Percentiles rank a stretch among this genome's conserved stretches.
These are phyloP conservation scores for Grapholita molesta DNA, from an alignment of 1,140 invertebrate genomes.

Conservation along the genomic window DNA sequence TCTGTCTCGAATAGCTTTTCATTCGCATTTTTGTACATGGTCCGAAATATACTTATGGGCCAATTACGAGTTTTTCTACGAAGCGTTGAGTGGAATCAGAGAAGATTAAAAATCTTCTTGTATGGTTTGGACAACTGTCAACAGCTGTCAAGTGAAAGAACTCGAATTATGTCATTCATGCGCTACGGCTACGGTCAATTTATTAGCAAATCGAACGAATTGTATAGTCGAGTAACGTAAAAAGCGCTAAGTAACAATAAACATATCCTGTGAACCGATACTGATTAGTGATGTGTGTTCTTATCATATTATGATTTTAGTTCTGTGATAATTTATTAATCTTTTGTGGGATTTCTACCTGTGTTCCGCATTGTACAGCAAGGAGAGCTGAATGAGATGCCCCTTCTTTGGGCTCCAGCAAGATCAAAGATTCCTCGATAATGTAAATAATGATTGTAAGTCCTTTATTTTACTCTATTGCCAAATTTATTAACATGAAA, in stretches of 20 bases:
- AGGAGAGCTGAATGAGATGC: constrained; percentile 22
- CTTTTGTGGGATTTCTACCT: not conserved
- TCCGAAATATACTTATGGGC: not conserved
- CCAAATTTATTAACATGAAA: not conserved
- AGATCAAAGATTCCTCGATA: constrained; percentile 51
- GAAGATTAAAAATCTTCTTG: not conserved
- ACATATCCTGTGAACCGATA: not conserved
- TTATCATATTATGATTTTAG: constrained; percentile 9
- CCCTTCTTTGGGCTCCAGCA: constrained; percentile 30
- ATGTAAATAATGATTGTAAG: constrained; percentile 61
- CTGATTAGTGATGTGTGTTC: not conserved
- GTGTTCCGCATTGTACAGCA: not conserved
- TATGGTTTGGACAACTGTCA: not conserved
- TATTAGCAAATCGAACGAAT: constrained; percentile 6
- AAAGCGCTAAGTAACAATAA: constrained; percentile 8
- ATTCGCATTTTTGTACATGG: not conserved
- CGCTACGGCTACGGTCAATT: constrained; percentile 14
- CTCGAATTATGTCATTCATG: constrained; percentile 15
- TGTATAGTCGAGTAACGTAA: constrained; percentile 1
- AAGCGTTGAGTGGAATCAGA: not conserved
- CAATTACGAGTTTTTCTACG: not conserved
- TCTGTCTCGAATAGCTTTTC: not conserved
- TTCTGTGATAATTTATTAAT: not conserved
- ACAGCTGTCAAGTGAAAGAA: not conserved
- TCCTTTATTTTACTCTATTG: constrained; percentile 17